phyloP scores from a whole-genome alignment of 2,797 vertebrate species.

The Bradypodion ventrale region DNA sequence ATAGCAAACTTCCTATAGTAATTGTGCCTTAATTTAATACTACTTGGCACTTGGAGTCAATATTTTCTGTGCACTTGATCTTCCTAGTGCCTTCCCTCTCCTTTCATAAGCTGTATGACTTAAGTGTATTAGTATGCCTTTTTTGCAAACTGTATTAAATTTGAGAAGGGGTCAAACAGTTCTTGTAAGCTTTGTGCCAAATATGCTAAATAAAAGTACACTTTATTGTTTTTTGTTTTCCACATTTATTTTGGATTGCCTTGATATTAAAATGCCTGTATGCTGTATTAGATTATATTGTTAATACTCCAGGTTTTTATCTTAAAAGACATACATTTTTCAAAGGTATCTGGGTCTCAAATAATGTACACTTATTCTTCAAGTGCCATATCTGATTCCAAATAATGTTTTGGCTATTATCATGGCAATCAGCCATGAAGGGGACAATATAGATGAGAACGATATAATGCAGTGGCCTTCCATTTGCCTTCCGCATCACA shows the following conservation, averaged over 20 bases:
- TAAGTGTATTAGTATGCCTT: slow-evolving; percentile 68
- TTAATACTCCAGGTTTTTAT: neutral
- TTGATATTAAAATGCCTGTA: neutral
- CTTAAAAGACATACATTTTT: slow-evolving; percentile 2
- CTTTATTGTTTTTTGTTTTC: slow-evolving; percentile 62
- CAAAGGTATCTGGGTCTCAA: neutral
- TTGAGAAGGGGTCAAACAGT: slow-evolving; percentile 66
- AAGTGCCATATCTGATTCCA: too few relatives aligned
- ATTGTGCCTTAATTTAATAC: slow-evolving; percentile 72
- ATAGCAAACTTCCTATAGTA: slow-evolving; percentile 67
- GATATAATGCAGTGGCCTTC: too few relatives aligned
- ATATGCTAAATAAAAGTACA: slow-evolving; percentile 72
- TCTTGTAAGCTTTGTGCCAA: slow-evolving; percentile 75
- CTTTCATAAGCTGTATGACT: slow-evolving; percentile 69
- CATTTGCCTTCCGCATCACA: too few relatives aligned
- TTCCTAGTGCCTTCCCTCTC: slow-evolving; percentile 71
- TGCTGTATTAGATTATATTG: neutral
- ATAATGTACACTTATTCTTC: neutral
- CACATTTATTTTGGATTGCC: slow-evolving; percentile 15
- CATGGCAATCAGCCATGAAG: too few relatives aligned
- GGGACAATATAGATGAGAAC: too few relatives aligned
- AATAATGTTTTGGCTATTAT: too few relatives aligned
- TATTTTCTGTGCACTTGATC: slow-evolving; percentile 73
- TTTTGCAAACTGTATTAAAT: slow-evolving; percentile 67
- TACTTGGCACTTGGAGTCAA: slow-evolving; percentile 68